Evolutionary conservation across 2,797 vertebrate genomes (phyloP), one percentile per base, ranked within the genome.

Genomic region (Channa striata): DNA sequence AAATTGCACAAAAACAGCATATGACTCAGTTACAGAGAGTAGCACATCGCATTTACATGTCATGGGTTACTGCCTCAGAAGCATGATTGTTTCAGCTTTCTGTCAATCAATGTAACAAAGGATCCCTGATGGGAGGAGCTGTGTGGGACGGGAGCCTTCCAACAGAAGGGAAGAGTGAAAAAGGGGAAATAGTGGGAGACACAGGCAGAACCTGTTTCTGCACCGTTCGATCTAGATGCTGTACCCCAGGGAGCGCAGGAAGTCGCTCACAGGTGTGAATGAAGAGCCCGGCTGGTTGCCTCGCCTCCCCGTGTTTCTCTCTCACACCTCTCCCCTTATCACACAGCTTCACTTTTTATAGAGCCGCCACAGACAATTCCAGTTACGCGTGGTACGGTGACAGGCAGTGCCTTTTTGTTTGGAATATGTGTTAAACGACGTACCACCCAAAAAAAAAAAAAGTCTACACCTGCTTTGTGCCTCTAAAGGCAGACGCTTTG

Each of bases 221-320:
- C n/a, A 19, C 54, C 23, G 2, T 21, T 71, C 10, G 1, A 71
- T 74, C 63, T 14, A 19, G 54, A 70, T 61, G 82, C 68, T 54
- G 66, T 42, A 39, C 77, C 78, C 65, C 17, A 1, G 54, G 76
- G 81, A 81, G 57, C 13, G 2, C 73, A 79, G 76, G 81, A 84
- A 80, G 82, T 77, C 17, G 48, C 81, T 87, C 74, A 77, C 81
- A 90, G 87, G 87, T 90, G 90, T 79, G 82, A 90, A 90, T 80
- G 77, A 84, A 79, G 70, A 77, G 63, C 68, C 76, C 67, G 76
- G 69, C 50, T 87, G 75, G 75, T 78, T 86, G 47, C 83, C 74
- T 87, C 44, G 8, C 65, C 71, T 84, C 79, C 48, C 68, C 59
- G 13, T 59, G 64, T 80, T 82, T 81, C 79, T 86, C 62, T 62